Evolutionary conservation across 2,888 invertebrate genomes (phyloP).

Genomic region (Odontomyia ornata): DNA sequence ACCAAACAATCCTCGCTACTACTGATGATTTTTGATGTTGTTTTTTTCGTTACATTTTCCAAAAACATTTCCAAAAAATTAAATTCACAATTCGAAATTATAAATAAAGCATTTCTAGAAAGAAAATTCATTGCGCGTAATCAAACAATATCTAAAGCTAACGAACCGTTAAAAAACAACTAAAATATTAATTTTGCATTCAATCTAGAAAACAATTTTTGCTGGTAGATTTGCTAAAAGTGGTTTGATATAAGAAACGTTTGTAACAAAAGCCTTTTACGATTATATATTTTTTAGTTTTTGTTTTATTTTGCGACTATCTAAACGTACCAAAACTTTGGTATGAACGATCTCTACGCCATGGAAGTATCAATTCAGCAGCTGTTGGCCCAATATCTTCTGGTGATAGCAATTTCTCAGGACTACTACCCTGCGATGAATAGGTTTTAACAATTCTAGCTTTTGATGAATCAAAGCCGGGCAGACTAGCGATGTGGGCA

Average conservation of each 20-base stretch:
- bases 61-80: no score
- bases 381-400: constrained; percentile 74
- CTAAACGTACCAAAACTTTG: constrained; percentile 74
- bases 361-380: constrained; percentile 84
- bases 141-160: neutral
- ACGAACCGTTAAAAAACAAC: neutral
- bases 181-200: neutral
- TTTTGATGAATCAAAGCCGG: constrained; percentile 75
- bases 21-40: no score
- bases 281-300: no score
- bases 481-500: constrained; percentile 75
- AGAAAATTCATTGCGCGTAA: no score
- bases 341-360: constrained; percentile 81
- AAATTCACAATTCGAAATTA: no score
- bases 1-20: no score
- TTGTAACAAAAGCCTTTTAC: neutral
- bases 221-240: neutral
- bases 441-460: constrained; percentile 76
- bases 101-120: no score
- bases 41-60: no score
- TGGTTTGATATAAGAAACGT: neutral
- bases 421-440: constrained; percentile 62
- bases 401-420: constrained; percentile 60
- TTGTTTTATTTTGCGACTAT: neutral
- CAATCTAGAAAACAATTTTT: neutral